phyloP scores from a whole-genome alignment of 2,888 invertebrate species.

The Silvanus unidentatus region DNA sequence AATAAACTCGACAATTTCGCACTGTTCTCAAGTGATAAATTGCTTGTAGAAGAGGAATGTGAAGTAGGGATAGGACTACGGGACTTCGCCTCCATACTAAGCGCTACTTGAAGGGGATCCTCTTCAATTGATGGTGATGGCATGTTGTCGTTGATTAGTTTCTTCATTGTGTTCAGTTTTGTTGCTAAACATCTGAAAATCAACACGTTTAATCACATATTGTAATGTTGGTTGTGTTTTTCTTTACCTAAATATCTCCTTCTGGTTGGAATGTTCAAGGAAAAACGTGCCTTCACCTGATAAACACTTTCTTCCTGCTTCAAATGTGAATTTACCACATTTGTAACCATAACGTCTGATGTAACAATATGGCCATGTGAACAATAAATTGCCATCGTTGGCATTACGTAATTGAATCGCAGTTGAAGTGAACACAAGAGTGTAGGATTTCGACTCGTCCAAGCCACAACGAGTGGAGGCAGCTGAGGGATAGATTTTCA shows the following conservation, averaged over 20 bases:
- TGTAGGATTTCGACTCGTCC: constrained; percentile 60
- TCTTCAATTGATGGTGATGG: constrained; percentile 59
- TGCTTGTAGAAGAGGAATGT: constrained; percentile 31
- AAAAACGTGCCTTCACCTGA: constrained; percentile 81
- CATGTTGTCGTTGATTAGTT: constrained; percentile 64
- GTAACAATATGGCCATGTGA: constrained; percentile 79
- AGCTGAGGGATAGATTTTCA: constrained; percentile 70
- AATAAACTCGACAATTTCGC: neutral
- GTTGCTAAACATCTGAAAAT: constrained; percentile 65
- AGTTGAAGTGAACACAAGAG: constrained; percentile 66
- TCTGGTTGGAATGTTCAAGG: constrained; percentile 73
- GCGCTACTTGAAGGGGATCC: constrained; percentile 65
- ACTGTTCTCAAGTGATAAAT: constrained; percentile 28
- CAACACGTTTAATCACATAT: neutral
- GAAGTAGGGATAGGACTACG: constrained; percentile 69
- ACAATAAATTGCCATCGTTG: constrained; percentile 59
- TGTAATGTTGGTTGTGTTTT: constrained; percentile 5
- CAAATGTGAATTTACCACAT: constrained; percentile 80
- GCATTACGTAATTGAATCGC: constrained; percentile 69
- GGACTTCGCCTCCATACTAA: constrained; percentile 76
- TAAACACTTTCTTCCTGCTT: constrained; percentile 80
- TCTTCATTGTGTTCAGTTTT: constrained; percentile 85
- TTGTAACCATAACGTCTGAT: constrained; percentile 81
- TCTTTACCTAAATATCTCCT: constrained; percentile 64
- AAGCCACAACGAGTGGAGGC: constrained; percentile 72